These are phyloP conservation scores for Kryphioiulus occultus DNA, from an alignment of 2,888 invertebrate species.

Conservation along the genomic window DNA sequence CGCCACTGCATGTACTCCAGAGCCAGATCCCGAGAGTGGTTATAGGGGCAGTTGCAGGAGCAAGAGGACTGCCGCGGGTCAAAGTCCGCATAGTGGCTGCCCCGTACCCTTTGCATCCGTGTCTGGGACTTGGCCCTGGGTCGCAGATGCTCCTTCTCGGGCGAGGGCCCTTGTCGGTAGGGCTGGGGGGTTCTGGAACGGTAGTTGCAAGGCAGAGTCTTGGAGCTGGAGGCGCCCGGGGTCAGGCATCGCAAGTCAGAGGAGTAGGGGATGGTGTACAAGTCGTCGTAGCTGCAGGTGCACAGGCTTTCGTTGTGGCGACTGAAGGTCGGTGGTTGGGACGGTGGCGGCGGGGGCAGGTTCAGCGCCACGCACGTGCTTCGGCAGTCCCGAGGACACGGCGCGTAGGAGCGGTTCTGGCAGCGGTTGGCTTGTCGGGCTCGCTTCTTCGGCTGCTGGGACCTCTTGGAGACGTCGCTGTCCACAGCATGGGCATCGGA, in stretches of 20 bases:
- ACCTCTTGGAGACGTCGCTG: background rate
- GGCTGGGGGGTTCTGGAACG: constrained; percentile 46
- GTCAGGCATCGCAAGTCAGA: constrained; percentile 13
- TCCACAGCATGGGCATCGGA: background rate
- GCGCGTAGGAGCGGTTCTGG: background rate
- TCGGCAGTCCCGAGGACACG: background rate
- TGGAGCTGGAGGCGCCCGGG: background rate
- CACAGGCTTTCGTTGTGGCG: background rate
- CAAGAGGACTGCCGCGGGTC: background rate
- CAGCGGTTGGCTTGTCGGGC: background rate
- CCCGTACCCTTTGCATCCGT: constrained; percentile 5
- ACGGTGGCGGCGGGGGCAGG: constrained; percentile 45
- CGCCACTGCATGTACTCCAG: constrained; percentile 51
- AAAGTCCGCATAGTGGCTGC: background rate
- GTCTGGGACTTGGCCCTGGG: constrained; percentile 39
- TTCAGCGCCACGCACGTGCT: constrained; percentile 43
- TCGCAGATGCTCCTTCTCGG: background rate
- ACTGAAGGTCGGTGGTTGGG: background rate
- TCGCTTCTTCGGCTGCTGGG: background rate
- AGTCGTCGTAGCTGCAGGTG: constrained; percentile 42
- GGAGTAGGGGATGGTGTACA: constrained; percentile 13
- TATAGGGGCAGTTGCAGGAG: constrained; percentile 41
- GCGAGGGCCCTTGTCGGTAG: constrained; percentile 13
- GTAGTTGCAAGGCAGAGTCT: background rate
- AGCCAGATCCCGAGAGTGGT: constrained; percentile 46